Percentiles rank a stretch among this genome's conserved stretches.
phyloP scores from a whole-genome alignment of 2,888 invertebrate species.

The Dasysyrphus albostriatus region DNA sequence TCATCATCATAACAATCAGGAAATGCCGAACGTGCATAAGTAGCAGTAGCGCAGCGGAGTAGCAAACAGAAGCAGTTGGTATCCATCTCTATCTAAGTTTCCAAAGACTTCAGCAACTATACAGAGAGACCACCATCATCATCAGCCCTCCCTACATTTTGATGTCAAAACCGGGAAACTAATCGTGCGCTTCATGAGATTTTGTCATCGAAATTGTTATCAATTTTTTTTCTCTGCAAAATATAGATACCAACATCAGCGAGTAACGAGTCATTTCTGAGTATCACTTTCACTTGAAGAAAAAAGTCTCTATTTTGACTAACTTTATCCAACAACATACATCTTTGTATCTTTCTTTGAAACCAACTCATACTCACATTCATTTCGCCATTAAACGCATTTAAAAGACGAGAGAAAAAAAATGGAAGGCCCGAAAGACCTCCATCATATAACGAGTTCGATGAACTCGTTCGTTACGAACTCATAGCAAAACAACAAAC shows the following conservation, averaged over 20 bases:
- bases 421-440: conserved; percentile 36
- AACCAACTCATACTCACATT: conserved; percentile 32
- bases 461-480: conserved; percentile 53
- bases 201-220: conserved; percentile 66
- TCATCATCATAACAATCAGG: conserved; percentile 68
- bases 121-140: background rate
- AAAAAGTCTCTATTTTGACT: background rate
- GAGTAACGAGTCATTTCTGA: conserved; percentile 56
- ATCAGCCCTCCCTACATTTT: background rate
- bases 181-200: conserved; percentile 31
- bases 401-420: conserved; percentile 1
- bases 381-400: conserved; percentile 34
- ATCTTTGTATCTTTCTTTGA: background rate
- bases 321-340: conserved; percentile 8
- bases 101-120: background rate
- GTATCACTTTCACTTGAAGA: conserved; percentile 69
- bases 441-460: conserved; percentile 67
- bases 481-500: conserved; percentile 48
- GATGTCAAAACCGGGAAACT: conserved; percentile 57
- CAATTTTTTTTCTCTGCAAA: conserved; percentile 39
- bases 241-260: background rate
- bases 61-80: conserved; percentile 10
- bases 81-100: background rate
- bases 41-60: conserved; percentile 15
- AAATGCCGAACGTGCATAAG: conserved; percentile 64